Conservation (phyloP, 1,140 invertebrate species). For the Micrasema minimum region DNA sequence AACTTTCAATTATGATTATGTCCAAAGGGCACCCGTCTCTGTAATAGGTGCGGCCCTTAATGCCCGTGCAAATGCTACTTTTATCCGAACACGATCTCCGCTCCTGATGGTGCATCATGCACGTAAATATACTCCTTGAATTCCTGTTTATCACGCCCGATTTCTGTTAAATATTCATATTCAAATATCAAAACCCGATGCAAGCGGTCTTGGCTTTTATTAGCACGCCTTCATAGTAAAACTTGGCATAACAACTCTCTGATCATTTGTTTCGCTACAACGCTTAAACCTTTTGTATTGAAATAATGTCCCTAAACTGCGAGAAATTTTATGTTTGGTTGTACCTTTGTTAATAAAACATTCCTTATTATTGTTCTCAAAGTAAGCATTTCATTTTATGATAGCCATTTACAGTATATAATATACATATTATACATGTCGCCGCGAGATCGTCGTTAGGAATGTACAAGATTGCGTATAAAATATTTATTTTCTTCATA, state of each 20-base stretch:
- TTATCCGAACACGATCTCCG: conserved; percentile 15
- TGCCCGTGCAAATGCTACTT: background rate
- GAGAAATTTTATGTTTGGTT: too few relatives aligned
- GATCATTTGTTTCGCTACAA: too few relatives aligned
- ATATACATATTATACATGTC: background rate
- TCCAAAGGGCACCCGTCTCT: conserved; percentile 1
- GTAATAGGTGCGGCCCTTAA: background rate
- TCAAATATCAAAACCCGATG: too few relatives aligned
- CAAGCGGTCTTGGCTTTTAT: too few relatives aligned
- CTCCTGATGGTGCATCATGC: background rate
- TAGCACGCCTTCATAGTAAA: too few relatives aligned
- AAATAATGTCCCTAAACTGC: too few relatives aligned
- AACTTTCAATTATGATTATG: conserved; percentile 19
- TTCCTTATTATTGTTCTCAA: conserved; percentile 4
- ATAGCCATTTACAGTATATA: background rate
- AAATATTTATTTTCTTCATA: conserved; percentile 11
- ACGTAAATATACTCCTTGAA: too few relatives aligned
- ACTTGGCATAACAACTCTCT: too few relatives aligned
- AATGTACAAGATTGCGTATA: conserved; percentile 8
- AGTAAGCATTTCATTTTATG: background rate
- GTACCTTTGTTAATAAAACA: background rate
- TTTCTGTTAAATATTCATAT: too few relatives aligned
- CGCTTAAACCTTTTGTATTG: too few relatives aligned
- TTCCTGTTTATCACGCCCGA: too few relatives aligned
- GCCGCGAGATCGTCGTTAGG: background rate